Percentiles rank a stretch among this genome's conserved stretches.
Conservation (phyloP, 2,113 vertebrate species). For the Tichodroma muraria region DNA sequence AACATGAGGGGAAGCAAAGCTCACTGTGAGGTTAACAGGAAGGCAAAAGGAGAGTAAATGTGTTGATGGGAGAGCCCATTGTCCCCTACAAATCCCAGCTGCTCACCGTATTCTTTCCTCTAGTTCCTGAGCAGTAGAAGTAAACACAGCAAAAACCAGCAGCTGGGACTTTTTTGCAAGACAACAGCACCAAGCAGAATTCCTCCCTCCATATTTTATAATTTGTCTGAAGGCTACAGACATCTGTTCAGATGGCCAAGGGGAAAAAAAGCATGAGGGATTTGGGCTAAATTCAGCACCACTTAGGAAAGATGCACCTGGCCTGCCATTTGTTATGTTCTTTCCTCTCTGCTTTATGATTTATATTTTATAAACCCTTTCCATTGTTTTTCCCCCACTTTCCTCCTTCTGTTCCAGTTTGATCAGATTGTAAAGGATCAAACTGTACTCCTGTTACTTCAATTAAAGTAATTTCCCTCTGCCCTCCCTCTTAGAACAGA, state of each 20-base stretch:
- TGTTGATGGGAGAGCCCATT: not conserved
- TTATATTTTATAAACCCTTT: slow-evolving; percentile 52
- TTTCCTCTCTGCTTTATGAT: slow-evolving; percentile 13
- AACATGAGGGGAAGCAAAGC: not conserved
- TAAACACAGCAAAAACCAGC: not conserved
- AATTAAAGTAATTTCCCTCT: slow-evolving; percentile 48
- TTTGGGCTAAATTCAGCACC: slow-evolving; percentile 52
- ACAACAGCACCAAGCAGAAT: not conserved
- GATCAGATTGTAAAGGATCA: slow-evolving; percentile 41
- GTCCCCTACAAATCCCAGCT: not conserved
- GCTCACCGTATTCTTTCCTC: not conserved
- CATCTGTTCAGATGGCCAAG: slow-evolving; percentile 41
- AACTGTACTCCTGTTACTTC: slow-evolving; percentile 32
- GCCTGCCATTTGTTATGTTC: slow-evolving; percentile 45
- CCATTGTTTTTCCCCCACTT: not conserved
- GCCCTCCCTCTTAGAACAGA: slow-evolving; percentile 5
- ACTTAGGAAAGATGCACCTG: slow-evolving; percentile 51
- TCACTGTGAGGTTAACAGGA: not conserved
- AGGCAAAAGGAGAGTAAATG: not conserved
- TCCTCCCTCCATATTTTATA: slow-evolving; percentile 34
- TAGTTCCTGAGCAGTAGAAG: not conserved
- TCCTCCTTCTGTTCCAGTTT: slow-evolving; percentile 42
- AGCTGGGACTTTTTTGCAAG: not conserved
- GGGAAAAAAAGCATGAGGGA: slow-evolving; percentile 24
- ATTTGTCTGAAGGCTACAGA: slow-evolving; percentile 39